A percentile compares a stretch with the other conserved stretches of the same genome.
phyloP scores from a whole-genome alignment of 30 jellyfish, hydroid and myxozoan species.

The Chrysaora quinquecirrha region DNA sequence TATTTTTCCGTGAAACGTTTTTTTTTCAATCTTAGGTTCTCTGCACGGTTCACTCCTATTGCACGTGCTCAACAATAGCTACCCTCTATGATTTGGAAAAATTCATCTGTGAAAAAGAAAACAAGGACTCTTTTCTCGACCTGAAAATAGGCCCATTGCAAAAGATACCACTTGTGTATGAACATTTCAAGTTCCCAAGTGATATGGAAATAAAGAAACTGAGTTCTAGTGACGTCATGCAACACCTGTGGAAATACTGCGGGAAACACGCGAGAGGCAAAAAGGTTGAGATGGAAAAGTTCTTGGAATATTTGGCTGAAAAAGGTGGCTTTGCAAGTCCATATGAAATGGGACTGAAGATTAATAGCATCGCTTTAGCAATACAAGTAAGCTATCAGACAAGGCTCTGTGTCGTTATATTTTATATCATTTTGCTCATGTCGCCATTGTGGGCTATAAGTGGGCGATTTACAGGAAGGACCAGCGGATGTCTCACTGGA shows the following conservation, averaged over 20 bases:
- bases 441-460: too few species aligned
- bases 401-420: background rate
- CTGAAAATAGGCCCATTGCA: conserved; percentile 89
- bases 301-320: conserved; percentile 61
- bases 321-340: conserved; percentile 41
- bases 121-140: conserved; percentile 55
- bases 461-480: too few species aligned
- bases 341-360: conserved; percentile 65
- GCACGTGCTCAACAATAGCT: conserved; percentile 52
- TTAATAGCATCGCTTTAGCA: conserved; percentile 69
- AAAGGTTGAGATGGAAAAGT: conserved; percentile 30
- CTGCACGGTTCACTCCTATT: conserved; percentile 40
- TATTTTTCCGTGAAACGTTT: too few species aligned
- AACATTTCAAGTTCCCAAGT: conserved; percentile 72
- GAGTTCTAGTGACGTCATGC: conserved; percentile 47
- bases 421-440: background rate
- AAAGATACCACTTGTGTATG: conserved; percentile 64
- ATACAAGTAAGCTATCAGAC: conserved; percentile 59
- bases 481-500: too few species aligned
- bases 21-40: conserved; percentile 23
- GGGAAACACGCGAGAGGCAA: conserved; percentile 43
- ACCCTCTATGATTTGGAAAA: conserved; percentile 76
- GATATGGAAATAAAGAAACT: conserved; percentile 48
- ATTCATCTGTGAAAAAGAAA: conserved; percentile 60
- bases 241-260: conserved; percentile 51